Percentiles rank a stretch among this genome's conserved stretches.
phyloP scores from a whole-genome alignment of 1,140 invertebrate species.

The Achroia grisella region DNA sequence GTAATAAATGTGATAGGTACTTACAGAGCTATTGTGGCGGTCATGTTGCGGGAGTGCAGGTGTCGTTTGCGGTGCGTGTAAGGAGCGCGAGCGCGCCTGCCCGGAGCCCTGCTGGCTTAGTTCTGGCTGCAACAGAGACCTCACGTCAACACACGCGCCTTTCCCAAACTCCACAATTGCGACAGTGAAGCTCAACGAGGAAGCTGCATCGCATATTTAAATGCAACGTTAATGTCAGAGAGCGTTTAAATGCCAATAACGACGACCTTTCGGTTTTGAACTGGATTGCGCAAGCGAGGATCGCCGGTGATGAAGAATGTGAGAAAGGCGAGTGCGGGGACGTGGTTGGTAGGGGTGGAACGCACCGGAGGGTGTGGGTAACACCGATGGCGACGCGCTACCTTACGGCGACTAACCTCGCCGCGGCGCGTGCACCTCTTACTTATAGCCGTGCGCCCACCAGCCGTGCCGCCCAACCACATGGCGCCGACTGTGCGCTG shows the following conservation, averaged over 20 bases:
- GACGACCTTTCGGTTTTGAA: slow-evolving; percentile 65
- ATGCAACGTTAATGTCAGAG: slow-evolving; percentile 71
- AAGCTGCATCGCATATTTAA: slow-evolving; percentile 68
- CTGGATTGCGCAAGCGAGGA: slow-evolving; percentile 62
- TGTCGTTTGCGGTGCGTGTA: slow-evolving; percentile 13
- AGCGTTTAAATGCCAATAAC: slow-evolving; percentile 69
- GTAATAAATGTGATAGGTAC: slow-evolving; percentile 17
- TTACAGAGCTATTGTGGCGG: slow-evolving; percentile 40
- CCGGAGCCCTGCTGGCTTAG: slow-evolving; percentile 41
- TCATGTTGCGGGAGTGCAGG: slow-evolving; percentile 7
- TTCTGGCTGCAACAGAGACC: slow-evolving; percentile 61
- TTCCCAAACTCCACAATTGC: slow-evolving; percentile 62
- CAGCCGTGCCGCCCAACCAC: slow-evolving; percentile 12
- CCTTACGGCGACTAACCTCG: slow-evolving; percentile 67
- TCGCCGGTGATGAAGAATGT: slow-evolving; percentile 58
- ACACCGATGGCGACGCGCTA: slow-evolving; percentile 56
- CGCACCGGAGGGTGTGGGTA: slow-evolving; percentile 43
- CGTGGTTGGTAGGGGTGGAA: slow-evolving; percentile 10
- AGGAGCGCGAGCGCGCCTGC: slow-evolving; percentile 17
- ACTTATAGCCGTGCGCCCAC: slow-evolving; percentile 61
- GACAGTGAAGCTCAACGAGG: slow-evolving; percentile 64
- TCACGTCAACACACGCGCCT: slow-evolving; percentile 62
- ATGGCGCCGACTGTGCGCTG: slow-evolving; percentile 2
- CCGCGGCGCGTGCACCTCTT: slow-evolving; percentile 55
- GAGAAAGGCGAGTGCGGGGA: slow-evolving; percentile 47